phyloP scores from a whole-genome alignment of 1,140 invertebrate genomes.

The Piezodorus guildinii region DNA sequence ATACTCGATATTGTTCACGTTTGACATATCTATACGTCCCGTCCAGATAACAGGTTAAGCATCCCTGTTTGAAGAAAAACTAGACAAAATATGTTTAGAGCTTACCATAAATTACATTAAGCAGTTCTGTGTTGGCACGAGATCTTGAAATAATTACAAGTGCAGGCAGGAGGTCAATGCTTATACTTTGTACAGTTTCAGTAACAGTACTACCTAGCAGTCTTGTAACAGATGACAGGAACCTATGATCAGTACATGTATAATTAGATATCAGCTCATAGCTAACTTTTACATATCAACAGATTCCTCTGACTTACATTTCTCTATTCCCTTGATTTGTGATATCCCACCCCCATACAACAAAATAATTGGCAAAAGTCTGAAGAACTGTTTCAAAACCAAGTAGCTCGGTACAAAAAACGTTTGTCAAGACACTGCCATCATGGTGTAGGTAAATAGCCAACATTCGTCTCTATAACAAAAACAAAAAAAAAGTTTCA shows the following conservation, averaged over 20 bases:
- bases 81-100: too few species aligned
- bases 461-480: constrained; percentile 71
- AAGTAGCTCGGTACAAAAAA: constrained; percentile 89
- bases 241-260: constrained; percentile 36
- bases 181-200: constrained; percentile 63
- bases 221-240: constrained; percentile 51
- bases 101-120: constrained; percentile 70
- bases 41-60: too few species aligned
- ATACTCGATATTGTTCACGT: too few species aligned
- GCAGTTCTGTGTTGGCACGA: constrained; percentile 75
- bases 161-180: constrained; percentile 71
- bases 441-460: constrained; percentile 93
- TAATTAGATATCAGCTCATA: background rate
- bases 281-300: too few species aligned
- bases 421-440: constrained; percentile 81
- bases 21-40: too few species aligned
- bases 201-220: constrained; percentile 50
- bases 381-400: constrained; percentile 81
- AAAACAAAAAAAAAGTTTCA: background rate
- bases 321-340: constrained; percentile 73
- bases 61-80: too few species aligned
- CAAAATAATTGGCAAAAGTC: constrained; percentile 74
- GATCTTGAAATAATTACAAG: constrained; percentile 79
- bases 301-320: constrained; percentile 41
- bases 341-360: constrained; percentile 92